phyloP scores from a whole-genome alignment of 2,888 invertebrate genomes.

The Oeneis ivallda region DNA sequence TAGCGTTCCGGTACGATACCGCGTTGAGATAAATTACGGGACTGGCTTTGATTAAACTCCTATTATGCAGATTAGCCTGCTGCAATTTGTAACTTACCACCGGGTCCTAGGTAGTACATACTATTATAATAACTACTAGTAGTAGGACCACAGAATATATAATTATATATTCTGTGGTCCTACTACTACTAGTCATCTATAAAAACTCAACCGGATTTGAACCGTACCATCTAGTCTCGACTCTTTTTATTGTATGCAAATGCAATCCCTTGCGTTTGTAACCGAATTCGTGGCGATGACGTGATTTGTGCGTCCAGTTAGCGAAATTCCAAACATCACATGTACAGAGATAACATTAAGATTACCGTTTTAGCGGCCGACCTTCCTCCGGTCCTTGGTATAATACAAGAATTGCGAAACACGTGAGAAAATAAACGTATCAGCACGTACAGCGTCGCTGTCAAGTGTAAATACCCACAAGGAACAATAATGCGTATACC shows the following conservation, averaged over 20 bases:
- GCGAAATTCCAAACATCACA: conserved; percentile 60
- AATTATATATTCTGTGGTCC: too few species aligned
- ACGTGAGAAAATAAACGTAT: conserved; percentile 63
- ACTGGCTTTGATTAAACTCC: too few species aligned
- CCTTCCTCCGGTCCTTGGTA: conserved; percentile 76
- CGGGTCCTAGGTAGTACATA: too few species aligned
- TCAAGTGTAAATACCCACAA: conserved; percentile 21
- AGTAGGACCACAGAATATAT: too few species aligned
- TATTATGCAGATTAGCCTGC: too few species aligned
- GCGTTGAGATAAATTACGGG: too few species aligned
- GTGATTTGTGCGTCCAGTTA: conserved; percentile 51
- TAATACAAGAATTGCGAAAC: conserved; percentile 68
- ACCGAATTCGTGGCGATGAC: conserved; percentile 49
- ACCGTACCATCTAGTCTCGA: background rate
- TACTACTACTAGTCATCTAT: too few species aligned
- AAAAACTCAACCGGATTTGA: background rate
- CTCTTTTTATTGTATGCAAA: conserved; percentile 13
- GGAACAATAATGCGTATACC: background rate
- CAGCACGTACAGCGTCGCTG: conserved; percentile 42
- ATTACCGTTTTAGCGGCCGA: conserved; percentile 74
- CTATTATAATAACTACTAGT: too few species aligned
- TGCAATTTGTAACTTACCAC: too few species aligned
- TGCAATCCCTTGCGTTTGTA: conserved; percentile 31
- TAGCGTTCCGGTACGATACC: too few species aligned
- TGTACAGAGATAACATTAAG: conserved; percentile 73